phyloP scores from a whole-genome alignment of 2,797 vertebrate species.

The Micromesistius poutassou region DNA sequence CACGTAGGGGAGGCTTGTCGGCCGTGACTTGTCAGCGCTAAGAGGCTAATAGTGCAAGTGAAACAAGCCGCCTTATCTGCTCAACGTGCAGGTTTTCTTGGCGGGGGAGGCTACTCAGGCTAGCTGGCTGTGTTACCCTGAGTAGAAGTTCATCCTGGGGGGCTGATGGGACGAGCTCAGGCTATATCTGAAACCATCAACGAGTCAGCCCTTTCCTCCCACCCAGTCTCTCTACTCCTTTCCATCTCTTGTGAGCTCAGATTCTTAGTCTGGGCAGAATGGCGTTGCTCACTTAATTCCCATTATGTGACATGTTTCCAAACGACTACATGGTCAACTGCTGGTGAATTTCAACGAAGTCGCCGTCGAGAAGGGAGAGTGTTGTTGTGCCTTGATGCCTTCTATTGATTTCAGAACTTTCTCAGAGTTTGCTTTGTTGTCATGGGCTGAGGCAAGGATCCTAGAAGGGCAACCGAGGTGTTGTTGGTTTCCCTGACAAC shows the following conservation, averaged over 20 bases:
- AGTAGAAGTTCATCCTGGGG: conserved; percentile 44
- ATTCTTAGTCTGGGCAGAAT: conserved; percentile 40
- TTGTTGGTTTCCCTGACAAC: conserved; percentile 54
- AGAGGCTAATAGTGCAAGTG: background rate
- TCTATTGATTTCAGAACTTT: conserved; percentile 47
- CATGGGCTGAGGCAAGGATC: conserved; percentile 45
- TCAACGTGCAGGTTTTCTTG: conserved; percentile 17
- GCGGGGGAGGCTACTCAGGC: conserved; percentile 17
- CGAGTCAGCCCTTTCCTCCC: conserved; percentile 18
- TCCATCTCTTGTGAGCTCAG: conserved; percentile 33
- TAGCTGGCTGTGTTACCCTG: conserved; percentile 28
- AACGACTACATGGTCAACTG: conserved; percentile 39
- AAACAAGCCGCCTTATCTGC: conserved; percentile 32
- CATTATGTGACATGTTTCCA: conserved; percentile 61
- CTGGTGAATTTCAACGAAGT: conserved; percentile 43
- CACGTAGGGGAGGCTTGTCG: no score
- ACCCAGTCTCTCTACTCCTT: conserved; percentile 5
- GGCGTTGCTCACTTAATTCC: conserved; percentile 33
- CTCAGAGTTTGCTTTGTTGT: conserved; percentile 35
- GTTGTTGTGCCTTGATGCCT: background rate
- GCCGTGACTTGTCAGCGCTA: background rate
- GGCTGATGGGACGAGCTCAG: conserved; percentile 38
- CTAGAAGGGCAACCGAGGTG: conserved; percentile 41
- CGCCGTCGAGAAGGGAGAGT: background rate
- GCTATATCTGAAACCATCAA: conserved; percentile 45